A percentile compares a stretch with the other conserved stretches of the same genome.
phyloP scores from a whole-genome alignment of 2,113 vertebrate genomes.

The Corynorhinus townsendii region DNA sequence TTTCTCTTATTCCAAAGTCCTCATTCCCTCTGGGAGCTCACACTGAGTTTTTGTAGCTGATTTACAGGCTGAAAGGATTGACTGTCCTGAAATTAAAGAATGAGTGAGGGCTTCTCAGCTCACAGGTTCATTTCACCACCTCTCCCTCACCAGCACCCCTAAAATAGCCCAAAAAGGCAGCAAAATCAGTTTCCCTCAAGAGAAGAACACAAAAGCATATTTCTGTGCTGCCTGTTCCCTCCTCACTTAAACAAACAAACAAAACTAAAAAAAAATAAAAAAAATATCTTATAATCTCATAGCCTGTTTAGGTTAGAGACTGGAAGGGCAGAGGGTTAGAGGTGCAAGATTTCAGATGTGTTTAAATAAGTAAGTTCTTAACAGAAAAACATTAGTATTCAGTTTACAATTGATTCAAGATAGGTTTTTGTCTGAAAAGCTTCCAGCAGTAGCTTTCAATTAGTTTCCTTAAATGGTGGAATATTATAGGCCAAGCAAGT shows the following conservation, averaged over 20 bases:
- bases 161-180: background rate
- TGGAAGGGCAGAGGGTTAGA: background rate
- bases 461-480: background rate
- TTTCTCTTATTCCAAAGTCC: slow-evolving; percentile 13
- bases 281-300: background rate
- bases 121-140: background rate
- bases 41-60: background rate
- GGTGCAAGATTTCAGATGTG: background rate
- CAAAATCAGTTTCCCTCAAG: background rate
- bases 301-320: background rate
- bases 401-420: background rate
- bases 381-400: background rate
- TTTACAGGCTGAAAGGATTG: slow-evolving; percentile 4
- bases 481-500: background rate
- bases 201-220: background rate
- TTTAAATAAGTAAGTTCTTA: background rate
- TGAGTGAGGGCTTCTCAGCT: background rate
- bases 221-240: background rate
- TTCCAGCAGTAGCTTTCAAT: background rate
- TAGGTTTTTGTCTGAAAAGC: background rate
- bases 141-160: background rate
- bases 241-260: background rate
- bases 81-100: slow-evolving; percentile 11
- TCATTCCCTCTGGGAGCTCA: slow-evolving; percentile 5
- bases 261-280: background rate